Percentiles rank a stretch among this genome's conserved stretches.
Conservation (phyloP, 2,797 vertebrate species). For the Pseudopleuronectes americanus region DNA sequence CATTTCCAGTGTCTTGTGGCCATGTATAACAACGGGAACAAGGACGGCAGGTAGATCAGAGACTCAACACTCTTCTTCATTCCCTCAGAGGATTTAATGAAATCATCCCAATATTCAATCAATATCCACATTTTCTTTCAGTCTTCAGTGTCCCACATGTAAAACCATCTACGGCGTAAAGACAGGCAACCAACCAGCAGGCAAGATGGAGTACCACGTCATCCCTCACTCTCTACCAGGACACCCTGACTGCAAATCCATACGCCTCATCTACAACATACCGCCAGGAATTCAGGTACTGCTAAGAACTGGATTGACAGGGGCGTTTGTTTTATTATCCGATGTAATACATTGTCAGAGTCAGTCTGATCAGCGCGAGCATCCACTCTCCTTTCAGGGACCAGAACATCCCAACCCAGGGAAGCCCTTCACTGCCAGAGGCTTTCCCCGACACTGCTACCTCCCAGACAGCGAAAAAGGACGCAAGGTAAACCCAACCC, state of each 20-base stretch:
- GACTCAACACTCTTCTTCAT: neutral
- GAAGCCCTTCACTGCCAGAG: conserved; percentile 93
- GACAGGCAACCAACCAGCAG: conserved; percentile 84
- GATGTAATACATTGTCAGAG: neutral
- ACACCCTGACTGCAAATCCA: conserved; percentile 92
- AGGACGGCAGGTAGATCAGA: conserved; percentile 82
- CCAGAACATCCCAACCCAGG: conserved; percentile 94
- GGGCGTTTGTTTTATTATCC: neutral
- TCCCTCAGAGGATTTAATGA: neutral
- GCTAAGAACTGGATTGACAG: neutral
- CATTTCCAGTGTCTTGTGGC: conserved; percentile 94
- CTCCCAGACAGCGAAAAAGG: conserved; percentile 95
- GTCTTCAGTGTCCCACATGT: conserved; percentile 86
- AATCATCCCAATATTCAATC: neutral
- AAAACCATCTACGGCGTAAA: conserved; percentile 86
- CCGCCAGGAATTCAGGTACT: conserved; percentile 90
- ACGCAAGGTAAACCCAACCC: conserved; percentile 84
- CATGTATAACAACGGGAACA: conserved; percentile 96
- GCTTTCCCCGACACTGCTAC: conserved; percentile 96
- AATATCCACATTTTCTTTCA: conserved; percentile 15
- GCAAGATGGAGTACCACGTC: conserved; percentile 87
- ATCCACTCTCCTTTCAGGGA: conserved; percentile 77
- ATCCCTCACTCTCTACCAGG: conserved; percentile 90
- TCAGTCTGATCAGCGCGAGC: neutral
- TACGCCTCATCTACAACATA: conserved; percentile 97